These are phyloP conservation scores for Anhinga rufa DNA, from an alignment of 2,113 vertebrate genomes.

Conservation along the genomic window DNA sequence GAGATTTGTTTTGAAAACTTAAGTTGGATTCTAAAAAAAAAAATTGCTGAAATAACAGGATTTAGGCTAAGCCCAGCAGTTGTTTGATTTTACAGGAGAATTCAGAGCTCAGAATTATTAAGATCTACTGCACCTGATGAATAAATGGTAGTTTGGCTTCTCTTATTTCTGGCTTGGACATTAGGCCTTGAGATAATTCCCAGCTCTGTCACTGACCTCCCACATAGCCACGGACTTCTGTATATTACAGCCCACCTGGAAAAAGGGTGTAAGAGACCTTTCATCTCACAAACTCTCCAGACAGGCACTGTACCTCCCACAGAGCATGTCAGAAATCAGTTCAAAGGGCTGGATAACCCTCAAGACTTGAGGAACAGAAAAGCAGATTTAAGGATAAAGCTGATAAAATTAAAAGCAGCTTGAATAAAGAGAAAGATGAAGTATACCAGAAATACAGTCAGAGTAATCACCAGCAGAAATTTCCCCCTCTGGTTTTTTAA, in stretches of 20 bases:
- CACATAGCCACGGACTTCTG: neutral
- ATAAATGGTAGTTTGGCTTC: neutral
- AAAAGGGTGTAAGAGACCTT: neutral
- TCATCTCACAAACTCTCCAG: neutral
- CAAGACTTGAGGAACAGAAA: neutral
- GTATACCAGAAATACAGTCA: neutral
- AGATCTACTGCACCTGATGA: neutral
- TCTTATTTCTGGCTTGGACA: neutral
- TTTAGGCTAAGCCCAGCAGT: neutral
- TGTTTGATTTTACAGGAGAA: neutral
- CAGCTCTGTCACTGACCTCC: neutral
- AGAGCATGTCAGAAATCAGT: neutral
- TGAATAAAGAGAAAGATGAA: neutral
- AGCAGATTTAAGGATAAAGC: neutral
- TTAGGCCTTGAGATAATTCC: neutral
- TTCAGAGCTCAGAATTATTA: neutral
- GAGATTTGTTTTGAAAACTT: neutral
- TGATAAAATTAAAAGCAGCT: constrained; percentile 13
- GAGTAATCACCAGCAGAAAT: neutral
- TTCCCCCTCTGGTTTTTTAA: neutral
- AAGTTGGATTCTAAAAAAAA: neutral
- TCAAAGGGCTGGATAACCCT: neutral
- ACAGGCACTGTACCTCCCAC: neutral
- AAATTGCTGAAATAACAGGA: neutral
- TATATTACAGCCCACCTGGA: neutral